Evolutionary conservation across 2,113 vertebrate species (phyloP).

Genomic region (Thamnophis sirtalis): DNA sequence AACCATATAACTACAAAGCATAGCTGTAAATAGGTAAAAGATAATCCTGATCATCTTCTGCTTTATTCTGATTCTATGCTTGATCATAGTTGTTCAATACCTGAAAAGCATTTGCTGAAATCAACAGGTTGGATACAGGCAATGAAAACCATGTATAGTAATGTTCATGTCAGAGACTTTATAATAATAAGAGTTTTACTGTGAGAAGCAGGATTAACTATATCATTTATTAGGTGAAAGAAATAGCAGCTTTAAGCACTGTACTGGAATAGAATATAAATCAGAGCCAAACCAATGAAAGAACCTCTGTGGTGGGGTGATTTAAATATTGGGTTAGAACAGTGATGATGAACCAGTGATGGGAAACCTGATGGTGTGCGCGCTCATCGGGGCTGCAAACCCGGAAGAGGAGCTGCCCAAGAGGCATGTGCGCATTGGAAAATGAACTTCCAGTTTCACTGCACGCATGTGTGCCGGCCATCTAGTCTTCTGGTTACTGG

Average conservation of each 20-base stretch:
- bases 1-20: neutral
- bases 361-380: too few relatives aligned
- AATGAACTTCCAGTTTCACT: too few relatives aligned
- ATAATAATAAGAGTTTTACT: neutral
- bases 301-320: neutral
- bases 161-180: neutral
- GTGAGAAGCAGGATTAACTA: neutral
- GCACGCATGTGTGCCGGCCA: too few relatives aligned
- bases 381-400: too few relatives aligned
- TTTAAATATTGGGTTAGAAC: neutral
- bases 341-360: too few relatives aligned
- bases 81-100: neutral
- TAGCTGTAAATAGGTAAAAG: neutral
- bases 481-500: too few relatives aligned
- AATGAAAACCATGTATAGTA: neutral
- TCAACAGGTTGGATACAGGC: neutral
- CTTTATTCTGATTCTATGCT: neutral
- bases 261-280: neutral
- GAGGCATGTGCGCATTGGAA: too few relatives aligned
- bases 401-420: too few relatives aligned
- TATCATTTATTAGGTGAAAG: neutral
- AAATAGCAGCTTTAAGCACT: neutral
- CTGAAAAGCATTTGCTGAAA: neutral
- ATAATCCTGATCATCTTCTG: neutral
- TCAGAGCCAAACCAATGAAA: neutral